These are phyloP conservation scores for Cryptotis parvus DNA, from an alignment of 2,113 vertebrate genomes.

Conservation along the genomic window DNA sequence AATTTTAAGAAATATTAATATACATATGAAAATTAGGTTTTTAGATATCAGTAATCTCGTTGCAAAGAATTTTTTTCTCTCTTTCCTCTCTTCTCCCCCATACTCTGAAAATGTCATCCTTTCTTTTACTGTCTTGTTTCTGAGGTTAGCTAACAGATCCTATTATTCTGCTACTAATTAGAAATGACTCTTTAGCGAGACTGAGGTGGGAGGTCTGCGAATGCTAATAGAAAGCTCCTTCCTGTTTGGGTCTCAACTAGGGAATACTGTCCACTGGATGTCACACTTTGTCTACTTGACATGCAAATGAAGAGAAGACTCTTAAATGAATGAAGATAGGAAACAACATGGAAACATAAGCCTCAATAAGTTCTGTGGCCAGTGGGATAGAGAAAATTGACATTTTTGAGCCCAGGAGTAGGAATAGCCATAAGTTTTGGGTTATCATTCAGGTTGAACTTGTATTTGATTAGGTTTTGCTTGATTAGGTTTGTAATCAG, in stretches of 20 bases:
- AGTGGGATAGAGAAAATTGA: not conserved
- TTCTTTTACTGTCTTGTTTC: not conserved
- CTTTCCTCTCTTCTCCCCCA: not conserved
- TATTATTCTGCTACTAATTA: not conserved
- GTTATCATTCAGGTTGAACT: not conserved
- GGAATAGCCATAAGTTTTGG: not conserved
- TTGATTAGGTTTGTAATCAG: not conserved
- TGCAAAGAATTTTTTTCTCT: not conserved
- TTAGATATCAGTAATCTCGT: conserved; percentile 17
- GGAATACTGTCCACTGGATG: not conserved
- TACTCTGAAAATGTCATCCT: not conserved
- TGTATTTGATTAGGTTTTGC: not conserved
- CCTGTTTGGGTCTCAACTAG: not conserved
- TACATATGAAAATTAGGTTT: not conserved
- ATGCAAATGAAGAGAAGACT: not conserved
- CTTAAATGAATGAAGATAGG: not conserved
- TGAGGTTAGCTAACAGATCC: not conserved
- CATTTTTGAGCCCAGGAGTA: not conserved
- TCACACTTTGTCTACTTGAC: not conserved
- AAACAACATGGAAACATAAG: not conserved
- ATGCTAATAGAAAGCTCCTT: not conserved
- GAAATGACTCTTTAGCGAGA: not conserved
- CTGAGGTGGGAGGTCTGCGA: not conserved
- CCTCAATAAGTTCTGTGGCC: not conserved
- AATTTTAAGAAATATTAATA: conserved; percentile 12